phyloP scores from a whole-genome alignment of 2,888 invertebrate species.

The Drosophila infuscata region DNA sequence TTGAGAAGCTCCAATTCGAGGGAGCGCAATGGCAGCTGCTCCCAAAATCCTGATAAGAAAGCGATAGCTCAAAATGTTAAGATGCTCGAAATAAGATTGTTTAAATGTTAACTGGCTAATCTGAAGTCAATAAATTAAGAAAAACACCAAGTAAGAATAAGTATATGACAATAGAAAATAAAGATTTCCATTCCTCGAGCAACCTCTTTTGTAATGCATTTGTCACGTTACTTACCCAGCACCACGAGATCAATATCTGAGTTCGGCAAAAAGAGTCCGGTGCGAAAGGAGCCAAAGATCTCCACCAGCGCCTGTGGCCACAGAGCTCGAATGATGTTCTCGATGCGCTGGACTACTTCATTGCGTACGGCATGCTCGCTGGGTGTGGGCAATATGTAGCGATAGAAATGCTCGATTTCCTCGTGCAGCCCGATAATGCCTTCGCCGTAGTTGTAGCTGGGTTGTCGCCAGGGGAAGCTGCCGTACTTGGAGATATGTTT shows the following conservation, averaged over 20 bases:
- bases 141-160: neutral
- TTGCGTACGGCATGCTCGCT: constrained; percentile 95
- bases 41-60: constrained; percentile 88
- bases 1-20: constrained; percentile 95
- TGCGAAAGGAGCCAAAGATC: constrained; percentile 98
- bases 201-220: neutral
- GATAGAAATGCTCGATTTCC: constrained; percentile 98
- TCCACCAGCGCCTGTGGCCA: constrained; percentile 98
- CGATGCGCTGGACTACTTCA: constrained; percentile 95
- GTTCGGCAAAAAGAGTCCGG: constrained; percentile 98
- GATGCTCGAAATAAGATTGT: neutral
- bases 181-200: neutral
- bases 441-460: constrained; percentile 90
- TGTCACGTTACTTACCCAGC: constrained; percentile 85
- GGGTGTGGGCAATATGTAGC: constrained; percentile 96
- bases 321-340: constrained; percentile 92
- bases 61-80: neutral
- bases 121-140: neutral
- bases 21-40: constrained; percentile 94
- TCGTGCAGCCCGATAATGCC: constrained; percentile 97
- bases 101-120: neutral
- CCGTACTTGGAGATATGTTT: constrained; percentile 88
- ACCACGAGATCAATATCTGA: constrained; percentile 91
- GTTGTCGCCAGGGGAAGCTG: constrained; percentile 95
- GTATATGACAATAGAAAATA: neutral